Base-by-base conservation (phyloP, 2,888 invertebrate species). In the Parapristionchus giblindavisi region DNA sequence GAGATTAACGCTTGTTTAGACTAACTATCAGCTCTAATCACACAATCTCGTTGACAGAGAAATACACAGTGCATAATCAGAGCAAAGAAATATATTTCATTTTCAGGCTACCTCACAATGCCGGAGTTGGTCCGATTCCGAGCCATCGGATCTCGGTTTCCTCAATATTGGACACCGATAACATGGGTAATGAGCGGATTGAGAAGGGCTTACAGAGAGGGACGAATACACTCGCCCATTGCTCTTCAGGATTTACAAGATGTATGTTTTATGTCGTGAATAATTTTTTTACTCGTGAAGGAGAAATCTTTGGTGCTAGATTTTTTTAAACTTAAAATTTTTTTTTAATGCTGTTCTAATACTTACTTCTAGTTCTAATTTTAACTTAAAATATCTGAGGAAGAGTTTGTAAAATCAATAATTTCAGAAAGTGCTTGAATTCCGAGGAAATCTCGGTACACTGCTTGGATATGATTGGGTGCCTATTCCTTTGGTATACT, bases 381-480 rank as follows among this genome's bases (percentile, higher is more conserved):
- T n/a, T 5, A 52, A 24, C 21, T 52, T 17, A 21, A 24, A 17
- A 4, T 24, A 21, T 24, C 4, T 52, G 52, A 52, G 21, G 21
- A 52, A 17, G 24, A 24, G 21, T 52, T 32, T 21, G 8, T 58
- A 24, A n/a, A 27, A 3, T 24, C n/a, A 4, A 63, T 43, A 14
- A 11, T 48, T 72, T 1, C 32, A 72, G 72, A 2, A 34, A 48
- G 60, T 72, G 1, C 2, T 72, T 4, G 58, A 4, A 5, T 72
- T 72, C n/a, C 72, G 72, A 48, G 43, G 43, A 8, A 60, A 58
- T 48, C 60, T 72, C 0, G 72, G 72, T 21, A 72, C 72, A 32
- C 72, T 72, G 6, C 72, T 72, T 32, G 72, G 60, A 3, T 72
- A 72, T 21, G 72, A 72, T 34, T 58, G 58, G 72, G 72, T 72